Percentiles rank a stretch among this genome's conserved stretches.
Evolutionary conservation across 64 coral and sea anemone species (phyloP).

Genomic region (Porites australiensis): DNA sequence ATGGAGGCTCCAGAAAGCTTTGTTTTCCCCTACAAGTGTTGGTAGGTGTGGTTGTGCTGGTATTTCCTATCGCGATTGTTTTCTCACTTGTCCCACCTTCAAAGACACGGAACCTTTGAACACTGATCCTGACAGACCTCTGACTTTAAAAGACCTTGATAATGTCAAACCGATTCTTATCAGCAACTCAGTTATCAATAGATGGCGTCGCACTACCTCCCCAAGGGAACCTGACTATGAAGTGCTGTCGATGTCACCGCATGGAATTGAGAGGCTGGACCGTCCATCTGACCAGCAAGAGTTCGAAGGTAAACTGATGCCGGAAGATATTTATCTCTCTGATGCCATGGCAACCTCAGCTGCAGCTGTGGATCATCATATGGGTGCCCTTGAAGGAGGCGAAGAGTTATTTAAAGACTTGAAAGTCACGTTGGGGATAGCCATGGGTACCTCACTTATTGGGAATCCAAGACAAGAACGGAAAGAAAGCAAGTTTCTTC

Average conservation of each 20-base stretch:
- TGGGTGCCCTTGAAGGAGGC: background rate
- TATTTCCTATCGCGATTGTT: slow-evolving; percentile 43
- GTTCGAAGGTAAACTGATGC: slow-evolving; percentile 7
- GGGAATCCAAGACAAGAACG: background rate
- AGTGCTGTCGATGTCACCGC: slow-evolving; percentile 3
- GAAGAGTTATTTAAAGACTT: background rate
- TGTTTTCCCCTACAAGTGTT: slow-evolving; percentile 69
- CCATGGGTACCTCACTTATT: slow-evolving; percentile 7
- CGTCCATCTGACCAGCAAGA: background rate
- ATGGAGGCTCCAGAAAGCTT: slow-evolving; percentile 78
- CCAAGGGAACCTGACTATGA: slow-evolving; percentile 6
- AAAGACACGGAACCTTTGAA: background rate
- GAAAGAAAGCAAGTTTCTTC: background rate
- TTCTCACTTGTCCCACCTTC: background rate
- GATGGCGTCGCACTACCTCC: background rate
- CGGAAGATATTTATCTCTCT: slow-evolving; percentile 17
- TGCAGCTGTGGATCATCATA: slow-evolving; percentile 1
- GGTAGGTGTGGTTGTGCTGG: slow-evolving; percentile 37
- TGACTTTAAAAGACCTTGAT: slow-evolving; percentile 23
- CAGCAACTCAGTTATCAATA: slow-evolving; percentile 7
- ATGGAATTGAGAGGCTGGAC: slow-evolving; percentile 2
- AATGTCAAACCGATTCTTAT: background rate
- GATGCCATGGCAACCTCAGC: slow-evolving; percentile 49
- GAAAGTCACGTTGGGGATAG: background rate
- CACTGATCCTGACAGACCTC: slow-evolving; percentile 7